A percentile compares a stretch with the other conserved stretches of the same genome.
Conservation (phyloP, 2,113 vertebrate species). For the Catharus bicknelli region DNA sequence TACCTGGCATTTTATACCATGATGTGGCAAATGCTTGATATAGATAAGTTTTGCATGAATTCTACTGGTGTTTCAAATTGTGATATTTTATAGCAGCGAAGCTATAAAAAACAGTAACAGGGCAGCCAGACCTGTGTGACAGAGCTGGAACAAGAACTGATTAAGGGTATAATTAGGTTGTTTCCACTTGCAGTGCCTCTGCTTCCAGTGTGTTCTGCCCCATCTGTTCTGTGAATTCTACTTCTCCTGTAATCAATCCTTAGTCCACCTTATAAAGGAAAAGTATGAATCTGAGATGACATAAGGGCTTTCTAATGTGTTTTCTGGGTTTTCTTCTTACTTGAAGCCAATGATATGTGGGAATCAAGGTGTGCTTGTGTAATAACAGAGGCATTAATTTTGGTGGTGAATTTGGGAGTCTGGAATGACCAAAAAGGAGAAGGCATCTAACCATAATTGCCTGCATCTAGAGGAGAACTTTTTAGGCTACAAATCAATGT, state of each 20-base stretch:
- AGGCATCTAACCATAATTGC: background rate
- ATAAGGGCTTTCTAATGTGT: background rate
- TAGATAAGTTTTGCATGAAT: background rate
- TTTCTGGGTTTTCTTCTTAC: background rate
- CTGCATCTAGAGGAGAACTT: background rate
- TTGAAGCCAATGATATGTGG: background rate
- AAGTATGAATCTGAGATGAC: background rate
- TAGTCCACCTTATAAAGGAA: background rate
- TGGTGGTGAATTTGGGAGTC: background rate
- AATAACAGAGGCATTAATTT: background rate
- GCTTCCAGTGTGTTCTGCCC: background rate
- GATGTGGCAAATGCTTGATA: background rate
- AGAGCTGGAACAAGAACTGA: background rate
- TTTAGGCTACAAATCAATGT: background rate
- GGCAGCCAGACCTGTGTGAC: background rate
- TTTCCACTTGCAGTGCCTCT: background rate
- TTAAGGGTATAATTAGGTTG: background rate
- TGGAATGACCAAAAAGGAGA: background rate
- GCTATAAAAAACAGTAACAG: background rate
- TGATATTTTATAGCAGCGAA: background rate
- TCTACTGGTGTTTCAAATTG: background rate
- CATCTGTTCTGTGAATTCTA: background rate
- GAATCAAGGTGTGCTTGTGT: background rate
- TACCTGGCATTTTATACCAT: background rate
- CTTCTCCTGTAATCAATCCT: background rate